Conservation (phyloP, 2,888 invertebrate species). For the Trypoxylon attenuatum region DNA sequence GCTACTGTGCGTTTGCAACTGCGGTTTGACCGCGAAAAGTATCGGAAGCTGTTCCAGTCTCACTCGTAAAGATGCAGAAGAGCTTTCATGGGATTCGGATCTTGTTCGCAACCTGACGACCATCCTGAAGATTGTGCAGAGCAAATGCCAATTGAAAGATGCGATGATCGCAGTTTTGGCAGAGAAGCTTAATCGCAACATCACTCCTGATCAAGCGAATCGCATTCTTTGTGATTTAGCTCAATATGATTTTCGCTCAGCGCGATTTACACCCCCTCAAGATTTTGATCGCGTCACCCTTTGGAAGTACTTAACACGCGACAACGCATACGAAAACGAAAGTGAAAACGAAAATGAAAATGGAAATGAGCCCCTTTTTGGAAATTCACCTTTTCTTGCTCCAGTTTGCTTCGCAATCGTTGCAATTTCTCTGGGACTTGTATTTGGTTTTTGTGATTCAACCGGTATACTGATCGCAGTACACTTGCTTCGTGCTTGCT, state of each 20-base stretch:
- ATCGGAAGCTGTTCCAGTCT: not conserved
- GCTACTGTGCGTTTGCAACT: constrained; percentile 12
- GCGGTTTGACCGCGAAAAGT: not conserved
- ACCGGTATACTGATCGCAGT: not conserved
- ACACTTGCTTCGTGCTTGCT: no score
- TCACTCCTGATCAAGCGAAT: constrained; percentile 9
- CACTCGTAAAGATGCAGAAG: constrained; percentile 17
- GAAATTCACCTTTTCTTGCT: no score
- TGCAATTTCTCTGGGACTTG: no score
- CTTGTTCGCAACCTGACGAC: no score
- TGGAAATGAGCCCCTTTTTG: no score
- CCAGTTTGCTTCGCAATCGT: not conserved
- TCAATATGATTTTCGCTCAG: no score
- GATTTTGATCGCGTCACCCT: constrained; percentile 41
- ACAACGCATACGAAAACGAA: not conserved
- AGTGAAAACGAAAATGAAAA: not conserved
- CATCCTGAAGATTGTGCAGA: constrained; percentile 36
- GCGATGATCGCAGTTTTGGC: constrained; percentile 43
- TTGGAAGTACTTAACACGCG: constrained; percentile 28
- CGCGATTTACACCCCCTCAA: no score
- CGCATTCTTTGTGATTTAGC: constrained; percentile 24
- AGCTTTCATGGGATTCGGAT: no score
- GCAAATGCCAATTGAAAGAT: constrained; percentile 46
- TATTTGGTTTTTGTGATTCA: not conserved
- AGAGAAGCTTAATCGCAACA: constrained; percentile 36